A percentile compares a stretch with the other conserved stretches of the same genome.
phyloP scores from a whole-genome alignment of 2,113 vertebrate genomes.

The Sceloporus undulatus region DNA sequence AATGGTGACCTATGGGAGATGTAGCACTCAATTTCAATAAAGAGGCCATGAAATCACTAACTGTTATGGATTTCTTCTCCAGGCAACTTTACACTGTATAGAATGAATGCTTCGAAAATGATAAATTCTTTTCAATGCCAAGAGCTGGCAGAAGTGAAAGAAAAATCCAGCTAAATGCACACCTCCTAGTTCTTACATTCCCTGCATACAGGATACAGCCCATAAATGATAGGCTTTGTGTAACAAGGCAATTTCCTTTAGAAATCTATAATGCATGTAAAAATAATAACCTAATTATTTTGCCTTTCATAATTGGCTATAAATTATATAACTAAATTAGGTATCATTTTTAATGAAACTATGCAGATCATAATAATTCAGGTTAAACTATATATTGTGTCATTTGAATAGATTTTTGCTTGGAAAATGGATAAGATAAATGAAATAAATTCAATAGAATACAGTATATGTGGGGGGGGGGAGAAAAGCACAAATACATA shows the following conservation, averaged over 20 bases:
- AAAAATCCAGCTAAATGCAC: not conserved
- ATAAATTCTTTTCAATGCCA: not conserved
- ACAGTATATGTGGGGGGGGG: not conserved
- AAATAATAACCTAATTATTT: slow-evolving; percentile 22
- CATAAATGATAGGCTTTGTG: slow-evolving; percentile 12
- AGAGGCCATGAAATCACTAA: not conserved
- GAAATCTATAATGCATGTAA: slow-evolving; percentile 29
- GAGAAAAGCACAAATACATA: not conserved
- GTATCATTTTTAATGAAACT: slow-evolving; percentile 38
- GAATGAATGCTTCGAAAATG: slow-evolving; percentile 17
- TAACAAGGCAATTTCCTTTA: slow-evolving; percentile 17
- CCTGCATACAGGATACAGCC: not conserved
- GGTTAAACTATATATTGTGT: slow-evolving; percentile 22
- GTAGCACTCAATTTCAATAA: not conserved
- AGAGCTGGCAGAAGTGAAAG: not conserved
- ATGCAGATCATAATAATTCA: slow-evolving; percentile 31
- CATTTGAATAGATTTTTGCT: slow-evolving; percentile 12
- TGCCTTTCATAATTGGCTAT: slow-evolving; percentile 20
- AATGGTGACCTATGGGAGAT: not conserved
- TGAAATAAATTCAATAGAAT: slow-evolving; percentile 20
- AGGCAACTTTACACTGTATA: not conserved
- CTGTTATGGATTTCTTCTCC: not conserved
- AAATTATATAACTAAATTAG: slow-evolving; percentile 25
- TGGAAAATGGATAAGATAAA: slow-evolving; percentile 22
- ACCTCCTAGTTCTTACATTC: not conserved